A percentile compares a stretch with the other conserved stretches of the same genome.
Evolutionary conservation across 1,140 invertebrate species (phyloP).

Genomic region (Calephelis nemesis): DNA sequence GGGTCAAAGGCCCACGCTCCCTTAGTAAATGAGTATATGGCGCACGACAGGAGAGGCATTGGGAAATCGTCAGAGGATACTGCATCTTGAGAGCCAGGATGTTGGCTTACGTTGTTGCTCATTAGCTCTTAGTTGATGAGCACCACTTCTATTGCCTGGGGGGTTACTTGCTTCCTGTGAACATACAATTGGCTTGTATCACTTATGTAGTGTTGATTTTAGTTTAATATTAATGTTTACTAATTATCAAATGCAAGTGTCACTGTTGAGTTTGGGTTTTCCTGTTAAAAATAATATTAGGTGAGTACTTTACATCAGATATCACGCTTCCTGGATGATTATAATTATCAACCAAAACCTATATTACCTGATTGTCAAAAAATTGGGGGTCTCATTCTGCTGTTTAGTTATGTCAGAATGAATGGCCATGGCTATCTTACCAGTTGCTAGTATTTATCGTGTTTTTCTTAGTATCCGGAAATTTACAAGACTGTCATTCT

Average conservation of each 20-base stretch:
- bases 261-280: too few species aligned
- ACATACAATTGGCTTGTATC: neutral
- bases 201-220: neutral
- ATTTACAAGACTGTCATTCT: too few species aligned
- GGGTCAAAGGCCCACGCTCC: conserved; percentile 42
- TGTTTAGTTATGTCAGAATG: too few species aligned
- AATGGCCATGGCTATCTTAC: too few species aligned
- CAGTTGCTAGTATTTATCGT: too few species aligned
- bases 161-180: conserved; percentile 89
- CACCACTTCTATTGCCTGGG: conserved; percentile 82
- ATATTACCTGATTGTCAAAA: too few species aligned
- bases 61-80: conserved; percentile 84
- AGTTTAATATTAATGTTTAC: neutral
- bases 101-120: conserved; percentile 87
- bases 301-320: too few species aligned
- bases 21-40: conserved; percentile 34
- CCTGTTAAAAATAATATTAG: too few species aligned
- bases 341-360: too few species aligned
- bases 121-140: conserved; percentile 84
- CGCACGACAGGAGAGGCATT: conserved; percentile 29
- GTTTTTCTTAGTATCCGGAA: too few species aligned
- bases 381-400: too few species aligned
- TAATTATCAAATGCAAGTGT: neutral
- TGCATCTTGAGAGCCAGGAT: conserved; percentile 87
- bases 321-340: too few species aligned